Conservation (phyloP, 1,140 invertebrate genomes). For the Anagrus nilaparvatae region DNA sequence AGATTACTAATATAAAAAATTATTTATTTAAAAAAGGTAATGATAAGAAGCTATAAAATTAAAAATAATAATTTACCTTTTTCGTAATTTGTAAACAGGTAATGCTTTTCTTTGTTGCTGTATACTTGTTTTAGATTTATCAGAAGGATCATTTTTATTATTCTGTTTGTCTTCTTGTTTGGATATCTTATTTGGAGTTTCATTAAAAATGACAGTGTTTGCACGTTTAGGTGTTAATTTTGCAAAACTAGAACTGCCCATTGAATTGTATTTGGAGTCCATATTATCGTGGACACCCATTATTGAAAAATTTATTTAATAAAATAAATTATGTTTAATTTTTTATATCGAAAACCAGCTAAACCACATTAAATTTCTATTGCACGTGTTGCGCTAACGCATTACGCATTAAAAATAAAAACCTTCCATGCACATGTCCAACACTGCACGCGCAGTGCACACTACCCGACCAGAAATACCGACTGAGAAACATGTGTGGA, state of each 20-base stretch:
- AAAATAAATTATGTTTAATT: neutral
- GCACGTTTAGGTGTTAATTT: constrained; percentile 29
- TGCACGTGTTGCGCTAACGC: no score
- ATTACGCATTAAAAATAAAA: no score
- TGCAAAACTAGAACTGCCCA: constrained; percentile 27
- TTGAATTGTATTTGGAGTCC: constrained; percentile 31
- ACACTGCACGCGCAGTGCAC: no score
- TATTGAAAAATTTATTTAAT: constrained; percentile 1
- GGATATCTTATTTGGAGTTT: constrained; percentile 19
- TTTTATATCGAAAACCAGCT: no score
- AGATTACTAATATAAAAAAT: neutral
- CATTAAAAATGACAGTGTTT: constrained; percentile 22
- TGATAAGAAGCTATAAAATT: no score
- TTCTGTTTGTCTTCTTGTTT: constrained; percentile 16
- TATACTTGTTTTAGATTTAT: constrained; percentile 30
- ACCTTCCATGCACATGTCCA: no score
- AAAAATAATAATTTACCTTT: constrained; percentile 32
- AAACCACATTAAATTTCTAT: no score
- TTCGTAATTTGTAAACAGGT: constrained; percentile 41
- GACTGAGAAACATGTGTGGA: no score
- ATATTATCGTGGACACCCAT: constrained; percentile 36
- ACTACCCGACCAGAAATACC: no score
- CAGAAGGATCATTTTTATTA: neutral
- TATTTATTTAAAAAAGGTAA: neutral
- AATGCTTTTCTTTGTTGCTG: constrained; percentile 43